Conservation (phyloP, 2,888 invertebrate species). For the Steromphala cineraria region DNA sequence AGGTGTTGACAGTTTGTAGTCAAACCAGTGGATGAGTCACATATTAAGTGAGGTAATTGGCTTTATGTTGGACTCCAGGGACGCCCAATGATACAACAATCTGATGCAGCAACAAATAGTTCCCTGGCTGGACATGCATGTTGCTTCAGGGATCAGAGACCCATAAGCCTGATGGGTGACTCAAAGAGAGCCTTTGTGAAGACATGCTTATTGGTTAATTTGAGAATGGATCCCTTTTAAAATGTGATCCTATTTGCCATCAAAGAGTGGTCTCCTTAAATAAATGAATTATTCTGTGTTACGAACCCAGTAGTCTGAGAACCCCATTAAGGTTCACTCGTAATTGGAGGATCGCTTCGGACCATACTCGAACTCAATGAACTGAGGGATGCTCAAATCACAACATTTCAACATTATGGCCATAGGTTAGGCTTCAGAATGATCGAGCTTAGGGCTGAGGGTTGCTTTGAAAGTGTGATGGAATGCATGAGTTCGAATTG, state of each 20-base stretch:
- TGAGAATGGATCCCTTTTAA: neutral
- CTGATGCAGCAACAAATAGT: neutral
- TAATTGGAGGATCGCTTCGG: no score
- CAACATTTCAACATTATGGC: no score
- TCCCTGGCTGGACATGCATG: neutral
- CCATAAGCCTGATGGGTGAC: neutral
- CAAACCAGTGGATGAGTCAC: constrained; percentile 6
- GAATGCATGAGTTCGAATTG: no score
- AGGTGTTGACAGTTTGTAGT: neutral
- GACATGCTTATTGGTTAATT: neutral
- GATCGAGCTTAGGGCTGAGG: no score
- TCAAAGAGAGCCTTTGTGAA: neutral
- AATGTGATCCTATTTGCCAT: neutral
- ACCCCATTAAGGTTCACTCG: no score
- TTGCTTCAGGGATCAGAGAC: neutral
- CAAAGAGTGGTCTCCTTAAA: neutral
- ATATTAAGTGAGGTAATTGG: constrained; percentile 23
- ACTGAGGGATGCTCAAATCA: no score
- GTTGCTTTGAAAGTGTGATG: no score
- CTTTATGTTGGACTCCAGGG: neutral
- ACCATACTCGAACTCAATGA: no score
- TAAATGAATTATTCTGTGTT: neutral
- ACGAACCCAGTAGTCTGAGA: no score
- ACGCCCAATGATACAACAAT: neutral
- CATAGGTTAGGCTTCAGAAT: no score